Base-by-base conservation (phyloP, 1,140 invertebrate genomes). In the Pantala flavescens region DNA sequence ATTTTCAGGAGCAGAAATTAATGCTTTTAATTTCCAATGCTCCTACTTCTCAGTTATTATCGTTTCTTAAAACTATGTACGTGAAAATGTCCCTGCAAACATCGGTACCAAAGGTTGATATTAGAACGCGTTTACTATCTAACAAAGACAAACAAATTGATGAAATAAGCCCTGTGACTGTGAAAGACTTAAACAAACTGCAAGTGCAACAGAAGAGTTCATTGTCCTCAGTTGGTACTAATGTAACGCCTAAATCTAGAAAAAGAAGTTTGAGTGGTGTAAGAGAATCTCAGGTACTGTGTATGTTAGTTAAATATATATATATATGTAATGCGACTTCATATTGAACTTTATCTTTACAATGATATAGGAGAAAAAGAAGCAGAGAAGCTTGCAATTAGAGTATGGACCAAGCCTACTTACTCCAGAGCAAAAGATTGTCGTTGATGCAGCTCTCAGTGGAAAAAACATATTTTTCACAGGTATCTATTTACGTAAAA, bases 401-500 rank as follows among this genome's bases (percentile, higher is more conserved):
- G 63, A 72, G 19, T 74, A 74, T 9, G 70, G 73, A 14, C 78
- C 49, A 19, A 63, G n/a, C 49, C 12, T 83, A 72, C 83, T 96
- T 19, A 94, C 90, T 75, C 83, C 87, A 19, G 94, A 97, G 82
- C 95, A 98, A 80, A 88, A 88, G 78, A 84, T 84, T 78, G 88
- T 98, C 0, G 81, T 98, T 24, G 85, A 92, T 74, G 88, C 89
- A 21, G 92, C 95, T 76, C 82, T 90, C 23, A 81, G 84, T 11
- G 93, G 94, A 1, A 86, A 87, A 71, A 98, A 90, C 84, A 84
- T 98, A 5, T 98, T 98, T 82, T 98, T 97, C 77, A 98, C 95
- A 7, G 91, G 91, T 23, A 78, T 36, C 9, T 36, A 36, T 36
- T 36, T 36, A 5, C 28, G 28, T 36, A 36, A 36, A 36, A 36